phyloP scores from a whole-genome alignment of 1,140 invertebrate genomes.

The Paralvinella palmiformis region DNA sequence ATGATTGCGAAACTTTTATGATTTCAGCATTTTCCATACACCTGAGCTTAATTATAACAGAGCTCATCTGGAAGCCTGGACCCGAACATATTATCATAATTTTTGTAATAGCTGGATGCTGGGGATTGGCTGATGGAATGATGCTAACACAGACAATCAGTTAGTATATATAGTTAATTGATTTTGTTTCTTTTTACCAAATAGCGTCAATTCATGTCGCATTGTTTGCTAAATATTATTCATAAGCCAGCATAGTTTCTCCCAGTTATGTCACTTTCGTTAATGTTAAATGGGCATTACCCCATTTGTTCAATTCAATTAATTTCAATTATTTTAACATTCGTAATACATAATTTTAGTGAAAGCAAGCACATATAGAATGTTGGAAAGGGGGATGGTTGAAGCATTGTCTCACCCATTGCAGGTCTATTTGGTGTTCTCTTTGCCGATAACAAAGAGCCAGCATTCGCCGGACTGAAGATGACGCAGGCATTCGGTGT shows the following conservation, averaged over 20 bases:
- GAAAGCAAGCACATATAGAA: too few relatives aligned
- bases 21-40: slow-evolving; percentile 27
- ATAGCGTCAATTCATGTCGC: too few relatives aligned
- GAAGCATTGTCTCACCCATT: too few relatives aligned
- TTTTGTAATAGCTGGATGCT: slow-evolving; percentile 30
- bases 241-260: too few relatives aligned
- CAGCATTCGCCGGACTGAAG: slow-evolving; percentile 29
- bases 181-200: neutral
- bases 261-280: too few relatives aligned
- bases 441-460: slow-evolving; percentile 33
- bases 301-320: too few relatives aligned
- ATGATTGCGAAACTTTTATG: too few relatives aligned
- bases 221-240: too few relatives aligned
- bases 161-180: slow-evolving; percentile 22
- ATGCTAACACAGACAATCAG: slow-evolving; percentile 33
- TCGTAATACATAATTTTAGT: too few relatives aligned
- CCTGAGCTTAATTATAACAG: slow-evolving; percentile 24
- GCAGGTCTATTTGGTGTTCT: slow-evolving; percentile 33
- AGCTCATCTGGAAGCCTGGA: slow-evolving; percentile 31
- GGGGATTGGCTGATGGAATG: slow-evolving; percentile 38
- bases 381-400: too few relatives aligned
- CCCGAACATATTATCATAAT: slow-evolving; percentile 18
- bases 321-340: too few relatives aligned
- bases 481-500: slow-evolving; percentile 18
- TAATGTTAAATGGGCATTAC: too few relatives aligned